phyloP scores from a whole-genome alignment of 2,797 vertebrate species.

The Hydrolagus colliei region DNA sequence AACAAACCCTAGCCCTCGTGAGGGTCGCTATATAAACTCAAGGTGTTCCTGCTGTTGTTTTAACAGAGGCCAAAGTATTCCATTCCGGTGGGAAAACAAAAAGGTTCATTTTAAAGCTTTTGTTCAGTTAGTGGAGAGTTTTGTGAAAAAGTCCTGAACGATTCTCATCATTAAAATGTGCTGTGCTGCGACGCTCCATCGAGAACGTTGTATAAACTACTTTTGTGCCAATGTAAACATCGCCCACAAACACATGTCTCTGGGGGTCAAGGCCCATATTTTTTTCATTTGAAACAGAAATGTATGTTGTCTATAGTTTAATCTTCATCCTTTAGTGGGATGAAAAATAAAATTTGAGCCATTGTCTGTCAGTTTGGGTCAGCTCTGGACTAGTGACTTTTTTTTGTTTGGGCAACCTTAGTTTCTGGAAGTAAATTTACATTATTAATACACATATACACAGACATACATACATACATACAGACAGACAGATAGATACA shows the following conservation, averaged over 20 bases:
- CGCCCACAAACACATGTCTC: background rate
- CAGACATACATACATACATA: no score
- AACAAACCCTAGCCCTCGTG: background rate
- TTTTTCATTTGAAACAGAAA: background rate
- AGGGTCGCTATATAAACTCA: background rate
- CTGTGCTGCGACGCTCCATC: background rate
- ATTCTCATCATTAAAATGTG: background rate
- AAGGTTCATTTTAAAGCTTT: background rate
- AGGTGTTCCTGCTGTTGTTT: background rate
- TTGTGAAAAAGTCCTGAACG: background rate
- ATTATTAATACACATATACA: no score
- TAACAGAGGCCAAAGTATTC: background rate
- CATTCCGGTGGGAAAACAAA: no score
- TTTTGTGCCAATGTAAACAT: slow-evolving; percentile 16
- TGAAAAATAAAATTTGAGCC: background rate
- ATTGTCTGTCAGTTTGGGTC: background rate
- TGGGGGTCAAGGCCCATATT: background rate
- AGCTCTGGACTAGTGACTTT: background rate
- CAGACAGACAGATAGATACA: no score
- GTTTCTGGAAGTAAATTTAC: background rate
- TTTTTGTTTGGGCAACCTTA: background rate
- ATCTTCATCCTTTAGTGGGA: background rate
- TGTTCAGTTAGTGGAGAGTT: background rate
- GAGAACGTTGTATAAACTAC: background rate
- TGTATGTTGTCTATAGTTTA: background rate